phyloP scores from a whole-genome alignment of 2,888 invertebrate genomes.

The Athrips mouffetella region DNA sequence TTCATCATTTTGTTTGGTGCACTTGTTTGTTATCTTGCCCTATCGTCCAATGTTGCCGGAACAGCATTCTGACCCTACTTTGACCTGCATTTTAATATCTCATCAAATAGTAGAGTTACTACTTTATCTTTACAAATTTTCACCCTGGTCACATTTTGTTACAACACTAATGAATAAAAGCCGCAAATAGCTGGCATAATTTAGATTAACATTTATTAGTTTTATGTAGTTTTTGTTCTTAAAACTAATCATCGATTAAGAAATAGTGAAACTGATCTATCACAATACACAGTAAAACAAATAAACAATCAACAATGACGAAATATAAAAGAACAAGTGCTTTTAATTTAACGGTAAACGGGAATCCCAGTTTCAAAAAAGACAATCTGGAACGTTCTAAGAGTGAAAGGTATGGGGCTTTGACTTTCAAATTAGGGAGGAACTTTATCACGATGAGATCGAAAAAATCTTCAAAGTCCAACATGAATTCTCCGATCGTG shows the following conservation, averaged over 20 bases:
- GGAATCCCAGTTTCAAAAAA: background rate
- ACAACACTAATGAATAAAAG: background rate
- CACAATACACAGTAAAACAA: too few relatives aligned
- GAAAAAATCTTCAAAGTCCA: background rate
- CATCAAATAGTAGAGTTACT: conserved; percentile 37
- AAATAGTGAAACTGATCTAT: too few relatives aligned
- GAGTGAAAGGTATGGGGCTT: background rate
- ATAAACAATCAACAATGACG: too few relatives aligned
- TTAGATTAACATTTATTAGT: too few relatives aligned
- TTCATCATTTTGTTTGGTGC: background rate
- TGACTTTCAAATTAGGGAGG: conserved; percentile 17
- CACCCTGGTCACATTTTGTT: background rate
- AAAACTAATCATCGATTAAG: too few relatives aligned
- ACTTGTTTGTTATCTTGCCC: conserved; percentile 38
- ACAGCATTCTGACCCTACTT: conserved; percentile 50
- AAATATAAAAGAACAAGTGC: background rate
- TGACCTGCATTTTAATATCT: conserved; percentile 38
- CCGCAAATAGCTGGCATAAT: too few relatives aligned
- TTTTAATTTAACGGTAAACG: background rate
- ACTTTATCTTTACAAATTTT: conserved; percentile 25
- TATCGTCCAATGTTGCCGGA: conserved; percentile 41
- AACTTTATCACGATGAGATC: conserved; percentile 7
- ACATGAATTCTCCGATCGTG: background rate
- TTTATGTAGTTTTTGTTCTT: too few relatives aligned
- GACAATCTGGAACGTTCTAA: background rate